These are phyloP conservation scores for Pelvicachromis taeniatus DNA, from an alignment of 2,113 vertebrate genomes.

Conservation along the genomic window DNA sequence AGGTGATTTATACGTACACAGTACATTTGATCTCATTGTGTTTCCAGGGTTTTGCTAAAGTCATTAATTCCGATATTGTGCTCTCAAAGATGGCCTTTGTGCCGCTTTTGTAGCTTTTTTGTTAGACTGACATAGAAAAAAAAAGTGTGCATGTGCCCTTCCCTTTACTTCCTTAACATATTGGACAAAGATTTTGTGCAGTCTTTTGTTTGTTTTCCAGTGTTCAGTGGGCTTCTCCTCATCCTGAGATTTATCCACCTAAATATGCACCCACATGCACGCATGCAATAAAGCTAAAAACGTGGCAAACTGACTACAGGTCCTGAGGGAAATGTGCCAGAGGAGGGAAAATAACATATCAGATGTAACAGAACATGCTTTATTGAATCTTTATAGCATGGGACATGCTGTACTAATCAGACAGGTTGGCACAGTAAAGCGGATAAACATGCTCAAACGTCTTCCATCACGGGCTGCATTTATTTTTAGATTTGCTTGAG, in stretches of 20 bases:
- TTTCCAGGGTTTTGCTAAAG: neutral
- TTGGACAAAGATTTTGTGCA: neutral
- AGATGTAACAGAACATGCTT: neutral
- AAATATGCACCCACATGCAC: neutral
- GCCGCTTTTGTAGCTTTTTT: constrained; percentile 2
- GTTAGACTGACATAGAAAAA: neutral
- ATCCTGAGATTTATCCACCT: neutral
- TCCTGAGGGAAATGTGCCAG: neutral
- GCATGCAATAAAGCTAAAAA: neutral
- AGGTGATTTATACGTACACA: constrained; percentile 12
- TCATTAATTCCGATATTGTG: constrained; percentile 2
- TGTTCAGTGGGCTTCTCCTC: neutral
- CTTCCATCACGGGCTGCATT: neutral
- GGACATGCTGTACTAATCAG: neutral
- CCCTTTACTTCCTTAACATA: neutral
- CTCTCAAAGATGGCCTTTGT: constrained; percentile 30
- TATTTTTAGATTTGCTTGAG: neutral
- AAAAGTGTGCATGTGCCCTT: neutral
- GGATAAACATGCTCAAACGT: neutral
- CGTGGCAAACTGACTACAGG: neutral
- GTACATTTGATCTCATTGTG: constrained; percentile 25
- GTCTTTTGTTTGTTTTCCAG: neutral
- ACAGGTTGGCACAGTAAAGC: neutral
- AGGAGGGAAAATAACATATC: neutral
- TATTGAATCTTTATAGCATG: neutral